These are phyloP conservation scores for Meriones unguiculatus DNA, from an alignment of 2,113 vertebrate species.

Conservation along the genomic window DNA sequence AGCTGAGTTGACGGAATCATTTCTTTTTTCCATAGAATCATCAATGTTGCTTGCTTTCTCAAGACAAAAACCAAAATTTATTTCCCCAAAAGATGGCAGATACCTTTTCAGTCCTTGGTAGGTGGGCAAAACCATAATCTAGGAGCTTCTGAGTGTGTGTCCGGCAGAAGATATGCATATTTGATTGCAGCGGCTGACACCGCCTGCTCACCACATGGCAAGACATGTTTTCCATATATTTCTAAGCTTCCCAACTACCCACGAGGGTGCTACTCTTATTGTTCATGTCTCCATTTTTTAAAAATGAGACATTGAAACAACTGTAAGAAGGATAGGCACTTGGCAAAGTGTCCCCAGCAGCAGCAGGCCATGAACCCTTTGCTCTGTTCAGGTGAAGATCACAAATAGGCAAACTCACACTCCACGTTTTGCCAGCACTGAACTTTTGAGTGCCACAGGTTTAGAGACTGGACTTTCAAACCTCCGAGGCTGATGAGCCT, in stretches of 20 bases:
- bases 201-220: not conserved
- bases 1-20: not conserved
- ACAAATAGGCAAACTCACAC: not conserved
- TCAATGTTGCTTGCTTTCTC: not conserved
- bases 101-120: not conserved
- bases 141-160: not conserved
- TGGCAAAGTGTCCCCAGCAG: not conserved
- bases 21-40: not conserved
- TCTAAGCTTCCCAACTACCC: not conserved
- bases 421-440: too few relatives aligned
- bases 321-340: not conserved
- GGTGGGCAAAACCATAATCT: not conserved
- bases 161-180: constrained; percentile 8
- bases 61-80: constrained; percentile 44
- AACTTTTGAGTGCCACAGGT: not conserved
- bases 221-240: not conserved
- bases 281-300: not conserved
- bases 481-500: not conserved
- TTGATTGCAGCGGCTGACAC: not conserved
- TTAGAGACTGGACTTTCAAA: not conserved
- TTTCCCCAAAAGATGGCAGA: constrained; percentile 19
- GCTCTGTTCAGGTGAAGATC: not conserved
- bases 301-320: constrained; percentile 16
- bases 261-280: not conserved
- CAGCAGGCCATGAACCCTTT: not conserved